These are phyloP conservation scores for Hirtodrosophila alboralis DNA, from an alignment of 2,888 invertebrate species.

Conservation along the genomic window DNA sequence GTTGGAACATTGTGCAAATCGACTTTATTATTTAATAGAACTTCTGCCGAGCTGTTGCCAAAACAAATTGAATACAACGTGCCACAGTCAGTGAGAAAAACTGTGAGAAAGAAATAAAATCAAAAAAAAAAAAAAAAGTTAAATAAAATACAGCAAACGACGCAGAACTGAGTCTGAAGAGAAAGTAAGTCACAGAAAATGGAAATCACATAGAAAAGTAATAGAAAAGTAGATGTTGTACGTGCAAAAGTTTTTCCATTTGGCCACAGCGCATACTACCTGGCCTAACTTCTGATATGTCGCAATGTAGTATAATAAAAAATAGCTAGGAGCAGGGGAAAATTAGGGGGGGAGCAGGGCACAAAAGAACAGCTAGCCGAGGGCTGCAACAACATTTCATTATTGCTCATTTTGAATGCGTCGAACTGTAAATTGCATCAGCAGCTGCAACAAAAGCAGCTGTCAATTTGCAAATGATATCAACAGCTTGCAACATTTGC, in stretches of 20 bases:
- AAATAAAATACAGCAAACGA: constrained; percentile 40
- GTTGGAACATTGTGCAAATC: constrained; percentile 64
- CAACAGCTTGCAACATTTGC: constrained; percentile 47
- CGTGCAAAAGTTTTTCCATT: constrained; percentile 79
- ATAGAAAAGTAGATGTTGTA: constrained; percentile 73
- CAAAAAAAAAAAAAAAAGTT: constrained; percentile 16
- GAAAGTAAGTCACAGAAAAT: constrained; percentile 21
- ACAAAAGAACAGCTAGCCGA: constrained; percentile 10
- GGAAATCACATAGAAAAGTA: constrained; percentile 60
- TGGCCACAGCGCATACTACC: constrained; percentile 49
- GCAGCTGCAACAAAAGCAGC: constrained; percentile 37
- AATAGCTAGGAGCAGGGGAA: too few species aligned
- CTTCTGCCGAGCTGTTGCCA: constrained; percentile 75
- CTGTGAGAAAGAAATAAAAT: constrained; percentile 6
- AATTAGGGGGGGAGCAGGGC: constrained; percentile 3
- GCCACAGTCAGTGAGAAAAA: constrained; percentile 33
- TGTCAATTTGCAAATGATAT: constrained; percentile 46
- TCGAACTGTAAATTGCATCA: constrained; percentile 17
- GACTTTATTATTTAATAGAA: constrained; percentile 80
- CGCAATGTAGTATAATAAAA: constrained; percentile 12
- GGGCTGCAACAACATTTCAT: constrained; percentile 26
- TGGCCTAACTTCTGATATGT: constrained; percentile 43
- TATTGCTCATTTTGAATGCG: constrained; percentile 67
- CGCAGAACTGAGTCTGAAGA: constrained; percentile 40
- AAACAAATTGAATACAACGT: constrained; percentile 77